These are phyloP conservation scores for Eulemur macaco DNA, from an alignment of 2,113 vertebrate species.

Conservation along the genomic window DNA sequence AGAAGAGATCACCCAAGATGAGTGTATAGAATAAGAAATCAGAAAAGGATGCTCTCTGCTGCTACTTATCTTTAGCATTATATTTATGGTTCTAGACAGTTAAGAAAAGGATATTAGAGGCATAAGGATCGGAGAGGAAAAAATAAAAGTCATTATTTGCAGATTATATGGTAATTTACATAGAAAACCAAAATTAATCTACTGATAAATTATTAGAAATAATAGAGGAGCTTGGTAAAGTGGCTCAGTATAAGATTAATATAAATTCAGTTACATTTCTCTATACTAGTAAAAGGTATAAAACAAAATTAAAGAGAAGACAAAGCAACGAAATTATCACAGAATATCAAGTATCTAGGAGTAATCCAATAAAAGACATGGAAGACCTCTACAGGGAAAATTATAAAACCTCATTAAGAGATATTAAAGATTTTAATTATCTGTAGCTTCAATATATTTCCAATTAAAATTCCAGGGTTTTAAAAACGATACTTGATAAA, in stretches of 20 bases:
- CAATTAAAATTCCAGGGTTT: neutral
- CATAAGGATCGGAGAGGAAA: neutral
- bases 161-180: constrained; percentile 30
- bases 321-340: neutral
- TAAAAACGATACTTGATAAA: neutral
- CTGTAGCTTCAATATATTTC: neutral
- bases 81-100: neutral
- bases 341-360: neutral
- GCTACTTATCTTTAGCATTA: neutral
- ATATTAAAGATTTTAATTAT: constrained; percentile 23
- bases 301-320: constrained; percentile 45
- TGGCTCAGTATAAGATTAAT: constrained; percentile 18
- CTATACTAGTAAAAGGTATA: neutral
- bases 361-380: neutral
- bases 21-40: neutral
- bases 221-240: constrained; percentile 2
- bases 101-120: constrained; percentile 10
- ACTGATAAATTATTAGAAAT: constrained; percentile 30
- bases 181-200: constrained; percentile 33
- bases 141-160: neutral
- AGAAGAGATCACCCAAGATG: neutral
- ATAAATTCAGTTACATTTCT: constrained; percentile 12
- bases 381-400: constrained; percentile 31
- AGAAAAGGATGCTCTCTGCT: neutral
- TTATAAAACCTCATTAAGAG: neutral